Percentiles rank a stretch among this genome's conserved stretches.
Evolutionary conservation across 1,140 invertebrate genomes (phyloP).

Genomic region (Drosophila carrolli): DNA sequence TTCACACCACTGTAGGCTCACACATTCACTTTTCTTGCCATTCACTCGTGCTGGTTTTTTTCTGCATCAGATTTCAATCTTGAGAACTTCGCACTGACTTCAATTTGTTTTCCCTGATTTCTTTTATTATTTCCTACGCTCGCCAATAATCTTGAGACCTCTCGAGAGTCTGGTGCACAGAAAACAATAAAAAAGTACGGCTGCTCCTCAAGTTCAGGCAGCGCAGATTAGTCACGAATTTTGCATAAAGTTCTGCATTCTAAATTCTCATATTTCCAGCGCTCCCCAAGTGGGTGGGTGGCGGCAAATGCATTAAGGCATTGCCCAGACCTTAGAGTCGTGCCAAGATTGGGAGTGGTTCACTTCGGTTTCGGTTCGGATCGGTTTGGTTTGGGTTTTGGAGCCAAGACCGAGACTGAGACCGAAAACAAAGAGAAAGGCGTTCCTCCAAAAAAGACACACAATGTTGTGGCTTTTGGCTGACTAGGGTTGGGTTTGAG

Average conservation of each 20-base stretch:
- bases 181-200: constrained; percentile 26
- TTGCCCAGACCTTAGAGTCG: constrained; percentile 62
- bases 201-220: constrained; percentile 19
- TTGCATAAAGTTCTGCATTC: constrained; percentile 62
- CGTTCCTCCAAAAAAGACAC: constrained; percentile 51
- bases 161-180: constrained; percentile 7
- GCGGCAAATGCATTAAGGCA: constrained; percentile 57
- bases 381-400: constrained; percentile 1
- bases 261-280: constrained; percentile 66
- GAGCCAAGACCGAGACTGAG: constrained; percentile 7
- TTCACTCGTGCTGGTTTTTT: constrained; percentile 10
- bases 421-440: constrained; percentile 69
- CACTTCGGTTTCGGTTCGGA: constrained; percentile 18
- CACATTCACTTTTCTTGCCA: constrained; percentile 47
- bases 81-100: constrained; percentile 27
- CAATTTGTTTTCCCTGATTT: constrained; percentile 47
- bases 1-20: constrained; percentile 32
- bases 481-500: constrained; percentile 26
- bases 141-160: constrained; percentile 42
- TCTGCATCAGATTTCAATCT: constrained; percentile 44
- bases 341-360: constrained; percentile 75
- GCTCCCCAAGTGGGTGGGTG: constrained; percentile 56
- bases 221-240: constrained; percentile 72
- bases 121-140: constrained; percentile 49
- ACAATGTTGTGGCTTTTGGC: constrained; percentile 36